Evolutionary conservation across 2,888 invertebrate genomes (phyloP).

Genomic region (Rhingia rostrata): DNA sequence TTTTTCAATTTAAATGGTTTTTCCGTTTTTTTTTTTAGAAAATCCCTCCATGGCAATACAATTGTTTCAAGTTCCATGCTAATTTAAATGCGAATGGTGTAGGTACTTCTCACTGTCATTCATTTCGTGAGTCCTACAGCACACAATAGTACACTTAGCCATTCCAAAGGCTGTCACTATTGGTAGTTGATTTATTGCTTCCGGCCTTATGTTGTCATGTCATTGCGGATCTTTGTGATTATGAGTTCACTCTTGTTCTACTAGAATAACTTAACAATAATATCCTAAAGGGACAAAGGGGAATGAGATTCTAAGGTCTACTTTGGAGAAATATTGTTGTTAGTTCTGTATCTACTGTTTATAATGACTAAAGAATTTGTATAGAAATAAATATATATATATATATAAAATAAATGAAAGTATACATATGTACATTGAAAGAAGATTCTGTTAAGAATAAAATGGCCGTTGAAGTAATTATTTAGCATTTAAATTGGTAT

Average conservation of each 20-base stretch:
- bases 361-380: constrained; percentile 47
- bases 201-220: constrained; percentile 59
- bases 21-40: too few species aligned
- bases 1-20: too few species aligned
- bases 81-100: constrained; percentile 47
- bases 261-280: constrained; percentile 7
- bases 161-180: constrained; percentile 47
- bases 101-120: constrained; percentile 38
- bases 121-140: constrained; percentile 22
- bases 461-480: constrained; percentile 12
- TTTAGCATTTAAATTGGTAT: constrained; percentile 25
- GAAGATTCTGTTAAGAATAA: constrained; percentile 34
- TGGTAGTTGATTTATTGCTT: constrained; percentile 69
- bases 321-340: constrained; percentile 1
- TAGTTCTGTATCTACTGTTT: constrained; percentile 23
- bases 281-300: not conserved
- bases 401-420: constrained; percentile 21
- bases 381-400: constrained; percentile 14
- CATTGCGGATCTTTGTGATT: constrained; percentile 53
- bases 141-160: constrained; percentile 22
- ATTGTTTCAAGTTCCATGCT: not conserved
- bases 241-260: constrained; percentile 43
- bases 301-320: not conserved
- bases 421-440: constrained; percentile 3
- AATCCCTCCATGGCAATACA: not conserved